Base-by-base conservation (phyloP, 1,140 invertebrate genomes). In the Spodoptera frugiperda region DNA sequence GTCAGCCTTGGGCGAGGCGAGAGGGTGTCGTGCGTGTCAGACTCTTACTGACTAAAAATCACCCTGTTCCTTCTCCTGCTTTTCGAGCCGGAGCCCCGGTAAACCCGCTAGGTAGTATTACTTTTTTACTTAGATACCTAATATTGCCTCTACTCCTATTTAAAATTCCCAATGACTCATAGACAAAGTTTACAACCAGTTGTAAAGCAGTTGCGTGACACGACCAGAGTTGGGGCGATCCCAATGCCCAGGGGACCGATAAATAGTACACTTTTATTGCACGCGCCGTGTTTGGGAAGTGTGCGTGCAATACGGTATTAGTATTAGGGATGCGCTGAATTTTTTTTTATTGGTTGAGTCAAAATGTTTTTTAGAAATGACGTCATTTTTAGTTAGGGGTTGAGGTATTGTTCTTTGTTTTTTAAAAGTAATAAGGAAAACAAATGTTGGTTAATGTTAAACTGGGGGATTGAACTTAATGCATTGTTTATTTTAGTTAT, bases 101-200 rank as follows among this genome's bases (percentile, higher is more conserved):
- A n/a, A n/a, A n/a, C n/a, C n/a, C n/a, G n/a, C n/a, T n/a, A n/a
- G n/a, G n/a, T n/a, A n/a, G 3, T 53, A 8, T 15, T 57, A 39
- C 33, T 39, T 39, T 8, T 8, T 8, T 39, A 39, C 9, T 9
- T 39, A 8, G 4, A 2, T 14, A 33, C 25, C 30, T 15, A 59
- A 59, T n/a, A 33, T 33, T 54, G 14, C 33, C 25, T 57, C 21
- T 11, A 44, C 10, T 39, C 33, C 59, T 63, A 25, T 65, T 65
- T 65, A 65, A 65, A 65, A 65, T 65, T 65, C 61, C 61, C 61
- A 44, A 55, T 71, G 51, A 71, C 49, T 71, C 67, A 71, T 55
- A 65, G 51, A 12, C 17, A n/a, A 14, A 55, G 10, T 39, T 71
- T 54, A 71, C 67, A 33, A 71, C 12, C n/a, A 17, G 67, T 21